These are phyloP conservation scores for Heliothis virescens DNA, from an alignment of 1,140 invertebrate species.

Conservation along the genomic window DNA sequence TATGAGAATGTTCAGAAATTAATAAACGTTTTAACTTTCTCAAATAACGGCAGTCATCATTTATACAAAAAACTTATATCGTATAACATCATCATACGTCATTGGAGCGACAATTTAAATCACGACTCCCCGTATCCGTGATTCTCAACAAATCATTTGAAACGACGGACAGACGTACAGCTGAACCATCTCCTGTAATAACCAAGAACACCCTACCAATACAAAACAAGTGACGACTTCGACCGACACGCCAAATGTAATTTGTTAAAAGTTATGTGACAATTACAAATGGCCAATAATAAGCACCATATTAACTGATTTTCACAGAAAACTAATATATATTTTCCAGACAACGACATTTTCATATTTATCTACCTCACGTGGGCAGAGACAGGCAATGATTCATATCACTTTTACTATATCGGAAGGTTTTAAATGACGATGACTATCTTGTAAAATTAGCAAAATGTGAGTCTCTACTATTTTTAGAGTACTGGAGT, in stretches of 20 bases:
- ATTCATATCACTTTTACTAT: conserved; percentile 53
- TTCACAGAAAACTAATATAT: conserved; percentile 35
- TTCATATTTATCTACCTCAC: conserved; percentile 21
- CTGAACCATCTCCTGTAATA: neutral
- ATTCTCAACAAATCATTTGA: conserved; percentile 24
- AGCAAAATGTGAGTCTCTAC: conserved; percentile 38
- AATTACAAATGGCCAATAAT: conserved; percentile 39
- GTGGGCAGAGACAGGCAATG: conserved; percentile 51
- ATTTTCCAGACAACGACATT: conserved; percentile 47
- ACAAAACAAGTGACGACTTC: conserved; percentile 10
- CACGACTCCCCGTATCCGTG: neutral
- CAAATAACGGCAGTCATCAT: too few species aligned
- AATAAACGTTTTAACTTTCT: neutral
- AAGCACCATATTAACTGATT: conserved; percentile 19
- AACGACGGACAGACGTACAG: conserved; percentile 7
- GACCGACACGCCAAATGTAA: conserved; percentile 24
- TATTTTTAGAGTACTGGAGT: conserved; percentile 48
- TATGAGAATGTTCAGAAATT: neutral
- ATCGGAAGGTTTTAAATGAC: conserved; percentile 33
- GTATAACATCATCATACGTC: too few species aligned
- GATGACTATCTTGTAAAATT: conserved; percentile 46
- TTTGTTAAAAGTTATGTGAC: conserved; percentile 27
- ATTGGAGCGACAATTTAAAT: conserved; percentile 1
- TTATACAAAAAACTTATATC: too few species aligned
- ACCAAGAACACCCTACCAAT: neutral